A percentile compares a stretch with the other conserved stretches of the same genome.
These are phyloP conservation scores for Procavia capensis DNA, from an alignment of 2,113 vertebrate genomes.

Conservation along the genomic window DNA sequence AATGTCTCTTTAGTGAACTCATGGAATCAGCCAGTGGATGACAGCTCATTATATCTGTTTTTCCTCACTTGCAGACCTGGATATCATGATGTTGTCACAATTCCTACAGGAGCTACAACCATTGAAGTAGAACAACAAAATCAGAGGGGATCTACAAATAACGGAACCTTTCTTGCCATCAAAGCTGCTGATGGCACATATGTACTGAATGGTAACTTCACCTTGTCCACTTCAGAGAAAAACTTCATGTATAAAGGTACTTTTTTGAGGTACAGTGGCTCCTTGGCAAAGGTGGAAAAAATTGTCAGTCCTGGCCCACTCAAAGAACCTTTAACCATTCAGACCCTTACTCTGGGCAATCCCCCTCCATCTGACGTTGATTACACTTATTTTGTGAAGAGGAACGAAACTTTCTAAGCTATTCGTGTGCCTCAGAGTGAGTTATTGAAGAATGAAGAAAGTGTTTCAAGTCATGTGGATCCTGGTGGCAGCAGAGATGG, in stretches of 20 bases:
- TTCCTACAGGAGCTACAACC: constrained; percentile 96
- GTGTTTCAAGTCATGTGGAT: constrained; percentile 95
- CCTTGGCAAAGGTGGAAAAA: constrained; percentile 92
- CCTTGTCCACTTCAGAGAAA: constrained; percentile 95
- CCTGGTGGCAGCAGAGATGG: constrained; percentile 92
- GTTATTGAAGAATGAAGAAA: constrained; percentile 96
- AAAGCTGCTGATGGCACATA: constrained; percentile 93
- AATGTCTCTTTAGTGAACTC: neutral
- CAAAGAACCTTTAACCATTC: constrained; percentile 94
- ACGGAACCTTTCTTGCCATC: constrained; percentile 97
- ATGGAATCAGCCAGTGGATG: neutral
- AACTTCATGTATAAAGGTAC: constrained; percentile 93
- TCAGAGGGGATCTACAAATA: constrained; percentile 88
- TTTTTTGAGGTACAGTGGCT: constrained; percentile 95
- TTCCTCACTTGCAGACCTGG: constrained; percentile 89
- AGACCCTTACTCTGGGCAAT: constrained; percentile 95
- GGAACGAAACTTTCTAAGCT: constrained; percentile 93
- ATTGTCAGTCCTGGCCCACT: constrained; percentile 95
- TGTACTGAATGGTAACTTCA: constrained; percentile 96
- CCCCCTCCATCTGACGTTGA: constrained; percentile 93
- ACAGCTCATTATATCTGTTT: neutral
- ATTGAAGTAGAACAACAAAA: constrained; percentile 96
- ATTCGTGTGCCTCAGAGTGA: constrained; percentile 96
- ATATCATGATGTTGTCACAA: constrained; percentile 95
- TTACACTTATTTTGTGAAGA: constrained; percentile 95